Percentiles rank a stretch among this genome's conserved stretches.
phyloP scores from a whole-genome alignment of 2,797 vertebrate species.

The Periophthalmus magnuspinnatus region DNA sequence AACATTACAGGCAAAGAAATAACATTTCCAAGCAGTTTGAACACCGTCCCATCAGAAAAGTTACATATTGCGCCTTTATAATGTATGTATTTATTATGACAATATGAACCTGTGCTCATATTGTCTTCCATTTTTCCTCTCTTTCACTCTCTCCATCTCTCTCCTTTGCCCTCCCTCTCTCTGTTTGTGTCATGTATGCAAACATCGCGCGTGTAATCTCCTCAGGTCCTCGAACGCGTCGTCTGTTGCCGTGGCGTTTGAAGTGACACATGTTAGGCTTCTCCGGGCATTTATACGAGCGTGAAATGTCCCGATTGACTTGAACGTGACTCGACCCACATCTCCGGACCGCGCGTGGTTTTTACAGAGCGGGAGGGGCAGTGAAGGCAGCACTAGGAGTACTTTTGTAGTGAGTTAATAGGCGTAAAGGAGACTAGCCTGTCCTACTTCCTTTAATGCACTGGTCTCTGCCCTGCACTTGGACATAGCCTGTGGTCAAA shows the following conservation, averaged over 20 bases:
- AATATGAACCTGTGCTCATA: too few species aligned
- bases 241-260: constrained; percentile 28
- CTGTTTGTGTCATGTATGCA: too few species aligned
- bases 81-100: too few species aligned
- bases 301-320: constrained; percentile 40
- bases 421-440: neutral
- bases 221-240: too few species aligned
- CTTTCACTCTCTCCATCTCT: too few species aligned
- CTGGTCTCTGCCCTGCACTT: neutral
- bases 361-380: neutral
- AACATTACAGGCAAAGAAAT: too few species aligned
- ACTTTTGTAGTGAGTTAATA: constrained; percentile 3
- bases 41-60: too few species aligned
- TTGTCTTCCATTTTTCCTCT: too few species aligned
- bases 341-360: neutral
- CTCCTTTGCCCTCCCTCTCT: too few species aligned
- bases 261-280: constrained; percentile 37
- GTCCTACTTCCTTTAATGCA: neutral
- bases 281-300: constrained; percentile 29
- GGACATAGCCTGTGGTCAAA: neutral
- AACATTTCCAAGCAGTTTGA: too few species aligned
- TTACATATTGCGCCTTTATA: too few species aligned
- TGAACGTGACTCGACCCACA: constrained; percentile 6
- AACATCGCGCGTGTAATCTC: too few species aligned
- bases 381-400: neutral